Conservation (phyloP, 2,888 invertebrate genomes). For the Nesidiocoris tenuis region DNA sequence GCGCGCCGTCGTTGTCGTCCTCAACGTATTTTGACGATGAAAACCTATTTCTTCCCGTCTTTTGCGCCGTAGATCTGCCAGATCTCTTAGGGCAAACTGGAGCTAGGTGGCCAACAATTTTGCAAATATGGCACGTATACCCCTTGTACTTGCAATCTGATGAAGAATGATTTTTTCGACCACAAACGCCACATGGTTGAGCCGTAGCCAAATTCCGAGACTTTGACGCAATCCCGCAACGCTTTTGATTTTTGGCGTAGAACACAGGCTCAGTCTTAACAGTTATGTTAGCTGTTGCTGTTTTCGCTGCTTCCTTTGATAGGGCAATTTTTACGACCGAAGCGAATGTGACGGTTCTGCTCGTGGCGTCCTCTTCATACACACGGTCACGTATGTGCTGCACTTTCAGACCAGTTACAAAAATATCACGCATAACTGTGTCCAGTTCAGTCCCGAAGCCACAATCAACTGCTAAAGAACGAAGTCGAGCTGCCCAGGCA, state of each 20-base stretch:
- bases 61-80: no score
- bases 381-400: background rate
- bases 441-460: background rate
- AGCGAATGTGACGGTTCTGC: background rate
- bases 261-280: background rate
- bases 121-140: constrained; percentile 22
- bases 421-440: background rate
- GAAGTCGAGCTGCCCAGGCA: background rate
- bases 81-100: background rate
- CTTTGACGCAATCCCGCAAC: no score
- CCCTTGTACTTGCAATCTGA: background rate
- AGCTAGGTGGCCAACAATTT: constrained; percentile 2
- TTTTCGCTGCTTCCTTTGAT: background rate
- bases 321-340: background rate
- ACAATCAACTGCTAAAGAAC: background rate
- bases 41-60: no score
- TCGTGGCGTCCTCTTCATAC: background rate
- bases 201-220: no score
- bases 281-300: background rate
- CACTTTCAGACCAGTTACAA: background rate
- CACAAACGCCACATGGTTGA: background rate
- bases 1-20: no score
- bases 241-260: background rate
- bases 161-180: background rate
- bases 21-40: no score